Conservation (phyloP, 2,888 invertebrate genomes). For the Colletes collaris region DNA sequence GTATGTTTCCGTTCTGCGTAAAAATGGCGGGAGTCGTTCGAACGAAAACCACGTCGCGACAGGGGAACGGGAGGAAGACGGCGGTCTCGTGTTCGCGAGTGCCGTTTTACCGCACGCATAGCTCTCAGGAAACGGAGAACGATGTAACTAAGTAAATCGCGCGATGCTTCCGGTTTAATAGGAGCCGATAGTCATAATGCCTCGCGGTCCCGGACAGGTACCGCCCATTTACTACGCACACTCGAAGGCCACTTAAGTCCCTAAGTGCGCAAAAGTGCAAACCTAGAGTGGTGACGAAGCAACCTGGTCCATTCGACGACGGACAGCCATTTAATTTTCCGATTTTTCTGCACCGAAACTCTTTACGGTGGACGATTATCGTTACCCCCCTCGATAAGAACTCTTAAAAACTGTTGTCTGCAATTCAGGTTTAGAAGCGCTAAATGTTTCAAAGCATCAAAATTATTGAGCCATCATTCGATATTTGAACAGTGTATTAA, state of each 20-base stretch:
- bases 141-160: constrained; percentile 39
- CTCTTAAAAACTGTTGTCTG: too few relatives aligned
- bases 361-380: constrained; percentile 22
- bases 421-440: too few relatives aligned
- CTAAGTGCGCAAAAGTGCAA: constrained; percentile 47
- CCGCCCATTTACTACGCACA: constrained; percentile 32
- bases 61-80: constrained; percentile 2
- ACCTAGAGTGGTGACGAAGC: constrained; percentile 37
- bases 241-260: constrained; percentile 33
- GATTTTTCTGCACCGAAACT: constrained; percentile 31
- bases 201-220: constrained; percentile 40
- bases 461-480: too few relatives aligned
- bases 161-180: constrained; percentile 53
- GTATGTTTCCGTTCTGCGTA: neutral
- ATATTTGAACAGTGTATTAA: too few relatives aligned
- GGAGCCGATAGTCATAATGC: constrained; percentile 53
- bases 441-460: too few relatives aligned
- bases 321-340: constrained; percentile 27
- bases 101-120: constrained; percentile 42
- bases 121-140: constrained; percentile 24
- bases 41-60: constrained; percentile 1
- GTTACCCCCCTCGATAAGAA: constrained; percentile 1
- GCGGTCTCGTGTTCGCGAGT: constrained; percentile 23
- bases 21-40: neutral
- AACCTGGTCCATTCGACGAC: constrained; percentile 9